These are phyloP conservation scores for Pseudomyrmex pallidus DNA, from an alignment of 1,140 invertebrate species.

Conservation along the genomic window DNA sequence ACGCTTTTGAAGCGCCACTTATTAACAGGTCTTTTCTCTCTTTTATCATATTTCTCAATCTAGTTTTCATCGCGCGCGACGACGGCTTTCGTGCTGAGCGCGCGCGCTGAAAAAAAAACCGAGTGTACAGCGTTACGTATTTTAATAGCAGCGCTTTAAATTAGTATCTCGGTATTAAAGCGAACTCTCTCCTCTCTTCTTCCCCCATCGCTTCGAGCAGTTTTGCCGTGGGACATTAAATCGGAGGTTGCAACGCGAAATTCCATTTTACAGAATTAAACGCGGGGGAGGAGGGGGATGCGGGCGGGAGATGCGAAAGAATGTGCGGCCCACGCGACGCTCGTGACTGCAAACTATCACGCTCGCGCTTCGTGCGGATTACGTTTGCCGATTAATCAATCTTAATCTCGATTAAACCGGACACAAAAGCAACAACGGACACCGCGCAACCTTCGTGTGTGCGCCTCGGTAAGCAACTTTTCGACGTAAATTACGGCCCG, in stretches of 20 bases:
- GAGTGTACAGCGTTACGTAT: conserved; percentile 28
- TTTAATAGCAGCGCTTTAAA: conserved; percentile 55
- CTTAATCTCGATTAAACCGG: conserved; percentile 47
- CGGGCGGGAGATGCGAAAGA: not conserved
- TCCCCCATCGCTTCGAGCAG: conserved; percentile 3
- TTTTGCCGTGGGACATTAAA: conserved; percentile 39
- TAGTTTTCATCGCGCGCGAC: conserved; percentile 41
- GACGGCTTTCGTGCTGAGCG: conserved; percentile 26
- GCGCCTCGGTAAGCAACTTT: conserved; percentile 28
- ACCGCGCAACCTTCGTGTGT: not conserved
- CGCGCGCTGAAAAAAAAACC: conserved; percentile 20
- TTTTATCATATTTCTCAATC: conserved; percentile 53
- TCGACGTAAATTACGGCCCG: conserved; percentile 18
- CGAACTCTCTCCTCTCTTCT: not conserved
- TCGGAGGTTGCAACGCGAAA: conserved; percentile 48
- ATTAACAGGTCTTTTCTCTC: conserved; percentile 46
- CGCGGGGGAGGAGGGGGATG: too few relatives aligned
- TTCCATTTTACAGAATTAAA: conserved; percentile 51
- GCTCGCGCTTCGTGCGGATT: not conserved
- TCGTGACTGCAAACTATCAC: conserved; percentile 17
- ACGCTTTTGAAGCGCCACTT: conserved; percentile 56
- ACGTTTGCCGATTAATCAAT: conserved; percentile 48
- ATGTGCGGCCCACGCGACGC: not conserved
- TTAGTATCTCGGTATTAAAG: conserved; percentile 58
- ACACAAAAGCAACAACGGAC: not conserved